Conservation (phyloP, 2,113 vertebrate species). For the Probosciger aterrimus region DNA sequence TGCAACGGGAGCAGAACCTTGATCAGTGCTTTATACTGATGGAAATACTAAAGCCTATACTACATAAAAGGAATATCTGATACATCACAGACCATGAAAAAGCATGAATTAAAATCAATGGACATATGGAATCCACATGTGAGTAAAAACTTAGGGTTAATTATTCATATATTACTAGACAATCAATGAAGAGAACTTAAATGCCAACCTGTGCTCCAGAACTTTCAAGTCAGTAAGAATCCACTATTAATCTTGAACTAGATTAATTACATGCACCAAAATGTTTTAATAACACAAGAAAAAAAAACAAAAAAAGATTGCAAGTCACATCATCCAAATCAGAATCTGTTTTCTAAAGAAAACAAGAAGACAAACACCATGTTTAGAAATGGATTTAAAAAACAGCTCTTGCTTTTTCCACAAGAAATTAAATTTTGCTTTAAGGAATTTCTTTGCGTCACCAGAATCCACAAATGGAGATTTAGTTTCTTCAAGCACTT, state of each 20-base stretch:
- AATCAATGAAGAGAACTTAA: background rate
- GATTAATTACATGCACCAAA: background rate
- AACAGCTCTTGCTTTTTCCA: background rate
- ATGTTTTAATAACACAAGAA: background rate
- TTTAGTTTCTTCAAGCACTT: background rate
- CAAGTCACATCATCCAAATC: background rate
- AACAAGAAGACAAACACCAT: background rate
- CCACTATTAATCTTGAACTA: background rate
- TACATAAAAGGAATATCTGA: background rate
- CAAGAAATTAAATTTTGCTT: background rate
- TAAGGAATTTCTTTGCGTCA: background rate
- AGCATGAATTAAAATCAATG: background rate
- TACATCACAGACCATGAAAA: background rate
- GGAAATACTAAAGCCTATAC: background rate
- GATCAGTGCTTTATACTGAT: background rate
- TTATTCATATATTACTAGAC: background rate
- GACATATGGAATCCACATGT: background rate
- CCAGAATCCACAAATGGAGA: background rate
- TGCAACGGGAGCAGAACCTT: background rate
- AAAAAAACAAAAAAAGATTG: fast-evolving
- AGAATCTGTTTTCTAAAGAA: background rate
- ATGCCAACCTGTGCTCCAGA: background rate
- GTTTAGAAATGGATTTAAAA: background rate
- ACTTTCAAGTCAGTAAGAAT: background rate
- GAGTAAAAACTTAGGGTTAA: background rate